Evolutionary conservation across 2,113 vertebrate species (phyloP).

Genomic region (Todiramphus chloris): DNA sequence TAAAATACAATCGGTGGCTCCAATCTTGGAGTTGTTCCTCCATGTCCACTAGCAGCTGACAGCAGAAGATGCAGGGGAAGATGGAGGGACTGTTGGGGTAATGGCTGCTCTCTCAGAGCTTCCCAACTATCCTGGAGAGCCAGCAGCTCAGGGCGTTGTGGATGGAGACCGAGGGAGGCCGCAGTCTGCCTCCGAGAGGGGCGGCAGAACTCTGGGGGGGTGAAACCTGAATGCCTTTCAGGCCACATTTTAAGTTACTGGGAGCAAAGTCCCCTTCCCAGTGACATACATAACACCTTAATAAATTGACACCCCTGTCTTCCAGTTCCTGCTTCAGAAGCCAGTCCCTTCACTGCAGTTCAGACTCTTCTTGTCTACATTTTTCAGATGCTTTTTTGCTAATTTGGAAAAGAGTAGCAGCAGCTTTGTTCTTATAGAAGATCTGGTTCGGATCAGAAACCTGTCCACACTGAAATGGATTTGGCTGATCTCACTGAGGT

Average conservation of each 20-base stretch:
- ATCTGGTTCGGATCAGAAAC: not conserved
- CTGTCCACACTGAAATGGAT: not conserved
- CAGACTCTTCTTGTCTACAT: not conserved
- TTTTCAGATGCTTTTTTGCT: not conserved
- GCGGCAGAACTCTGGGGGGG: fast-evolving
- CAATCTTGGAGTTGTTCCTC: not conserved
- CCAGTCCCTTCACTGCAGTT: not conserved
- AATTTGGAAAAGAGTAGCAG: not conserved
- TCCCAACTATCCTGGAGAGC: fast-evolving
- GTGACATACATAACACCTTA: fast-evolving
- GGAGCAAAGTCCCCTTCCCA: not conserved
- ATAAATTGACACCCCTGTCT: not conserved
- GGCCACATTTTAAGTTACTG: not conserved
- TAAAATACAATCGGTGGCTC: not conserved
- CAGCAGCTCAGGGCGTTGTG: not conserved
- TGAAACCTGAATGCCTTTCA: not conserved
- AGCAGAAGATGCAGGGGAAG: not conserved
- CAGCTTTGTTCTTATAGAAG: not conserved
- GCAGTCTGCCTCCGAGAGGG: not conserved
- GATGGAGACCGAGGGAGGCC: not conserved
- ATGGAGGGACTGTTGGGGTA: fast-evolving
- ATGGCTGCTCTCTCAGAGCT: not conserved
- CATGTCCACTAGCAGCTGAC: not conserved
- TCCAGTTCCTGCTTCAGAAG: not conserved
- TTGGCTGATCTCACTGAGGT: not conserved